These are phyloP conservation scores for Pachyseris speciosa DNA, from an alignment of 64 coral and sea anemone species.

Conservation along the genomic window DNA sequence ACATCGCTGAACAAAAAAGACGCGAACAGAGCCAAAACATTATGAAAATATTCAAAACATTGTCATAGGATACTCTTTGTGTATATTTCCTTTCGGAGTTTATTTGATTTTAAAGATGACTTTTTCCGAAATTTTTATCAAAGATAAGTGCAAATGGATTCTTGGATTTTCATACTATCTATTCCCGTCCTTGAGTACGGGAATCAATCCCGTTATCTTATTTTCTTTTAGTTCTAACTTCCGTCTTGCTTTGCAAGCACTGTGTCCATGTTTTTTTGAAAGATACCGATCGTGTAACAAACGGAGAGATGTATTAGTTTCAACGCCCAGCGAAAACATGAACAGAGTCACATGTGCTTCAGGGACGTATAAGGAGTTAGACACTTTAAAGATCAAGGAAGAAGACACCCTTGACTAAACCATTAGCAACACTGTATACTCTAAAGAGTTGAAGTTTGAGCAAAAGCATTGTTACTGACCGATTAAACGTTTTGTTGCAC, in stretches of 20 bases:
- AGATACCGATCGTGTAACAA: background rate
- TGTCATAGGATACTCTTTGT: background rate
- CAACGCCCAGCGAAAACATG: background rate
- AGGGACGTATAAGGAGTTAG: too few relatives aligned
- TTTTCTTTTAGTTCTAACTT: too few relatives aligned
- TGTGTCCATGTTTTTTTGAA: background rate
- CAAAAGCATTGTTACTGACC: too few relatives aligned
- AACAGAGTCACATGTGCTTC: too few relatives aligned
- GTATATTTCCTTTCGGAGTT: background rate
- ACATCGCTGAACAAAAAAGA: background rate
- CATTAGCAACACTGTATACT: too few relatives aligned
- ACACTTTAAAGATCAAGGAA: too few relatives aligned
- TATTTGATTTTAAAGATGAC: too few relatives aligned
- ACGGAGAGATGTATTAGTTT: background rate
- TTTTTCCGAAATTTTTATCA: too few relatives aligned
- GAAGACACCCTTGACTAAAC: too few relatives aligned
- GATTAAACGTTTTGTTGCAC: too few relatives aligned
- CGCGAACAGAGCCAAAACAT: background rate
- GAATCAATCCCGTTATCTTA: background rate
- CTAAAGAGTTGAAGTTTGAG: too few relatives aligned
- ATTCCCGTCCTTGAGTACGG: background rate
- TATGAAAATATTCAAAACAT: too few relatives aligned
- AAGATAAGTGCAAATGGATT: background rate
- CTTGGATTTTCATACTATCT: background rate
- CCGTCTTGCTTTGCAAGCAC: background rate